Evolutionary conservation across 2,113 vertebrate genomes (phyloP), one percentile per base, ranked within the genome.

Genomic region (Chloroceryle aenea): DNA sequence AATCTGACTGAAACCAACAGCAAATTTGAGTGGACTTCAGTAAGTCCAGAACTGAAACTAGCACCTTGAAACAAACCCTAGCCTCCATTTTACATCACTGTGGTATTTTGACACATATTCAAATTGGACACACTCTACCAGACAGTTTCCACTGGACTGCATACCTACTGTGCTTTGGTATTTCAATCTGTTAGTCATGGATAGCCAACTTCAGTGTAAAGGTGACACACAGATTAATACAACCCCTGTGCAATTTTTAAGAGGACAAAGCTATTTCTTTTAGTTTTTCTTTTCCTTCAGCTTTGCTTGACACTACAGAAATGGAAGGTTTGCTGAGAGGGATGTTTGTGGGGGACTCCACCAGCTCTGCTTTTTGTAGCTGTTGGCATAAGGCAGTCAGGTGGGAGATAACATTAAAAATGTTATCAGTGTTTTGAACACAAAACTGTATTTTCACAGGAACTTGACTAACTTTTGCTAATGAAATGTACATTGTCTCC

Each of bases 331-430:
- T 59, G 83, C 64, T 79, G 68, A 85, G 64, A 85, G 48, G 10
- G 26, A 56, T 71, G 69, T 48, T 36, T 34, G 18, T 79, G 69
- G 43, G 72, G 71, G 74, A 89, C 85, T 75, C 62, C 6, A 12
- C 48, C 58, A 84, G 56, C 73, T 89, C 69, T 75, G 67, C 20
- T 92, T 81, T 78, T 55, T 85, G 26, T 30, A 42, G 66, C 47
- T 81, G 66, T 68, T 95, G 58, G 48, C 86, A 79, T n/a, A 83
- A 94, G 50, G n/a, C 45, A 91, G 71, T 79, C 78, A 95, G 66
- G 74, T 90, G 76, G 68, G 56, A 95, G 73, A 22, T 59, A n/a
- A n/a, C 47, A 83, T 81, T 84, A 55, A 88, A 96, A 88, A 63
- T 14, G 8, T 50, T 81, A 90, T n/a, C 76, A 48, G 11, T 68